These are phyloP conservation scores for Pollenia griseotomentosa DNA, from an alignment of 2,888 invertebrate genomes.

Conservation along the genomic window DNA sequence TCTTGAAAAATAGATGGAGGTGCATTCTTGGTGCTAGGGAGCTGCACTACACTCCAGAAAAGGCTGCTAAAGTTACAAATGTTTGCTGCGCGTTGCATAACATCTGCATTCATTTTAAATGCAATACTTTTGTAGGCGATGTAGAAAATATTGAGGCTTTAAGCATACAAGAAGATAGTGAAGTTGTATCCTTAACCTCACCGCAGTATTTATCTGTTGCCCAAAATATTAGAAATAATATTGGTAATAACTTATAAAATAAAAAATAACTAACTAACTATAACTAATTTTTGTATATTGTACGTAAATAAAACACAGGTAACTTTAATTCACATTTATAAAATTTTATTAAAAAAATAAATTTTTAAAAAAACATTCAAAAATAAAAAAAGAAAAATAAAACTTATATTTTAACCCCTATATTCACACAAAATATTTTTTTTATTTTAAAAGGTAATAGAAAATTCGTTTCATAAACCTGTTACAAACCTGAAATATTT, in stretches of 20 bases:
- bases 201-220: background rate
- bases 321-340: too few relatives aligned
- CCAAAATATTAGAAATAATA: background rate
- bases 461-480: too few relatives aligned
- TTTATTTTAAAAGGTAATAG: too few relatives aligned
- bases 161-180: background rate
- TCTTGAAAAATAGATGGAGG: too few relatives aligned
- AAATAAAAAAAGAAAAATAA: too few relatives aligned
- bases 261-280: background rate
- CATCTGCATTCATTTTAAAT: slow-evolving; percentile 20
- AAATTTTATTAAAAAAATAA: too few relatives aligned
- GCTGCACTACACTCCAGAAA: slow-evolving; percentile 31
- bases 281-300: background rate
- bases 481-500: too few relatives aligned
- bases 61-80: slow-evolving; percentile 44
- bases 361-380: too few relatives aligned
- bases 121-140: slow-evolving; percentile 6
- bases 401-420: too few relatives aligned
- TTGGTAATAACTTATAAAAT: background rate
- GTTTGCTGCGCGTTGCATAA: slow-evolving; percentile 46
- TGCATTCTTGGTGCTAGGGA: background rate
- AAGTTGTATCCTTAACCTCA: too few relatives aligned
- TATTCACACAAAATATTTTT: too few relatives aligned
- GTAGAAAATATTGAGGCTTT: background rate
- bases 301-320: too few relatives aligned